Conservation (phyloP, 2,113 vertebrate genomes). For the Panthera leo region DNA sequence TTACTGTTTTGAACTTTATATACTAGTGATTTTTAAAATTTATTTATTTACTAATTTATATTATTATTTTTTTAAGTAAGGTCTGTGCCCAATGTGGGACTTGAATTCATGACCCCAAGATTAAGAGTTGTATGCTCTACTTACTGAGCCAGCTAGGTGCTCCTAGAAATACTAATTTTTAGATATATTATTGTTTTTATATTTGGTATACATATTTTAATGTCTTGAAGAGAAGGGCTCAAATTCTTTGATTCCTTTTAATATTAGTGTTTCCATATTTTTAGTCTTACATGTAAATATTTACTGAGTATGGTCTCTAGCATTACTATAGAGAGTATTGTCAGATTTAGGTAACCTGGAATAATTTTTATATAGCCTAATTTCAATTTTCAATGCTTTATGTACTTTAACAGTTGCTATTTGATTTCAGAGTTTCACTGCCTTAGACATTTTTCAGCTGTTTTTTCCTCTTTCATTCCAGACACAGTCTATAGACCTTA, state of each 20-base stretch:
- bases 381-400: slow-evolving; percentile 3
- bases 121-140: not conserved
- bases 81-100: not conserved
- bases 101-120: not conserved
- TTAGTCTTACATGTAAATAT: not conserved
- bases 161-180: not conserved
- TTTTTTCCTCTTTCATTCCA: not conserved
- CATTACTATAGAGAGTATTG: not conserved
- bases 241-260: slow-evolving; percentile 18
- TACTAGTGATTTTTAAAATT: not conserved
- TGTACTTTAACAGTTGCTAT: slow-evolving; percentile 11
- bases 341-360: not conserved
- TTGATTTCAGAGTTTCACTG: slow-evolving; percentile 36
- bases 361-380: slow-evolving; percentile 35
- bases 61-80: not conserved
- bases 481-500: not conserved
- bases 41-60: not conserved
- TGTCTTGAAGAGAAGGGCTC: not conserved
- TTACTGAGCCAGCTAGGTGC: not conserved
- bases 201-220: not conserved
- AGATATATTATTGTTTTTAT: not conserved
- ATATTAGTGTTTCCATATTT: not conserved
- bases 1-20: not conserved
- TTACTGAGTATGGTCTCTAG: not conserved
- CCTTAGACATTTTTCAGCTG: not conserved